phyloP scores from a whole-genome alignment of 1,140 invertebrate species.

The Glossosoma conforme region DNA sequence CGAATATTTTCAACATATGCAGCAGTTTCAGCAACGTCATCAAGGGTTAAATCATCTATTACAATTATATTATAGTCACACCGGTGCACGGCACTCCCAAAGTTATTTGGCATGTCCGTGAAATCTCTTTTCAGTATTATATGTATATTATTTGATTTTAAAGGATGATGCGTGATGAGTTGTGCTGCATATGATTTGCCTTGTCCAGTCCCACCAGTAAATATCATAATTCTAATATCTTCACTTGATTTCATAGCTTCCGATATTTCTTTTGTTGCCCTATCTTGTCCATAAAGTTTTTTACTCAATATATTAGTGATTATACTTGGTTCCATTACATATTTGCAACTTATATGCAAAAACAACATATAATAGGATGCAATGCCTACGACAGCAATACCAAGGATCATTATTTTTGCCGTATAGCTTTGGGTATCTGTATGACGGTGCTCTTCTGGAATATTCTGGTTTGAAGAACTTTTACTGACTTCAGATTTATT shows the following conservation, averaged over 20 bases:
- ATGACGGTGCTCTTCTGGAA: too few relatives aligned
- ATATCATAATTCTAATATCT: conserved; percentile 37
- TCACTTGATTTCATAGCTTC: conserved; percentile 32
- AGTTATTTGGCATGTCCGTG: conserved; percentile 33
- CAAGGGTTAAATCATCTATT: conserved; percentile 37
- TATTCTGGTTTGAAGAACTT: too few relatives aligned
- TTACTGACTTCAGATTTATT: too few relatives aligned
- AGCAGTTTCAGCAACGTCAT: conserved; percentile 33
- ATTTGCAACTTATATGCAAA: too few relatives aligned
- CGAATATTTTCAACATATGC: conserved; percentile 33
- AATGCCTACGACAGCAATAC: too few relatives aligned
- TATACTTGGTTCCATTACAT: too few relatives aligned
- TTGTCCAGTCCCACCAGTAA: conserved; percentile 43
- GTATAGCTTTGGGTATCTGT: too few relatives aligned
- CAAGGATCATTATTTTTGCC: too few relatives aligned
- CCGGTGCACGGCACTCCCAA: conserved; percentile 33
- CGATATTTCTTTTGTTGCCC: conserved; percentile 34
- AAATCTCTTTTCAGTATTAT: conserved; percentile 35
- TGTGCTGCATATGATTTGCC: conserved; percentile 41
- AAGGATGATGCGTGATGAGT: conserved; percentile 33
- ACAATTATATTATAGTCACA: conserved; percentile 38
- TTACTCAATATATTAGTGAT: conserved; percentile 32
- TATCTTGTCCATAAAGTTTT: conserved; percentile 39
- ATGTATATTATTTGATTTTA: conserved; percentile 43
- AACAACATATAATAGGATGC: too few relatives aligned